phyloP scores from a whole-genome alignment of 1,140 invertebrate genomes.

The Drosophila willistoni region DNA sequence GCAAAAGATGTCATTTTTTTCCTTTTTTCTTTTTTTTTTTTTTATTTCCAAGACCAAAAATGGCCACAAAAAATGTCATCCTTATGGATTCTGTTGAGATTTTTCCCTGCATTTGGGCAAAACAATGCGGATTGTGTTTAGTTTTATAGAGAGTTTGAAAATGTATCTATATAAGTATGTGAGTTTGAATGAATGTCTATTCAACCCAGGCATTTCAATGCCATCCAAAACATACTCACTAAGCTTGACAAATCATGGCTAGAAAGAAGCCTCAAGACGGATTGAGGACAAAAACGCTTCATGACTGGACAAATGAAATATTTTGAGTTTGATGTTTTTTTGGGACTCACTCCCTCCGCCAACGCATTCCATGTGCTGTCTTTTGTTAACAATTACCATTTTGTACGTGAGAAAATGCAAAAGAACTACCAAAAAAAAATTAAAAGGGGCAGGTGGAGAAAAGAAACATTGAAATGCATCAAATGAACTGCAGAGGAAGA shows the following conservation, averaged over 20 bases:
- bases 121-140: constrained; percentile 17
- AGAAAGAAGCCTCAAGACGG: background rate
- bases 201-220: background rate
- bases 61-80: constrained; percentile 59
- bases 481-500: constrained; percentile 55
- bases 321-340: constrained; percentile 44
- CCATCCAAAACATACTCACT: background rate
- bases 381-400: constrained; percentile 12
- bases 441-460: constrained; percentile 27
- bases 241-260: constrained; percentile 9
- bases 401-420: constrained; percentile 69
- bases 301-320: constrained; percentile 63
- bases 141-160: background rate
- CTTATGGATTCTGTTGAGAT: constrained; percentile 9
- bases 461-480: constrained; percentile 66
- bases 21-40: constrained; percentile 39
- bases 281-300: constrained; percentile 3
- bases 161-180: background rate
- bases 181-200: background rate
- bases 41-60: constrained; percentile 56
- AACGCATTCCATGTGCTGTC: background rate
- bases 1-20: constrained; percentile 79
- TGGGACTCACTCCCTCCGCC: constrained; percentile 2
- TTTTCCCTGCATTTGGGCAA: constrained; percentile 8
- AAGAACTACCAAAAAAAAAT: constrained; percentile 27